Base-by-base conservation (phyloP, 2,888 invertebrate species). In the Nasonovia ribisnigri region DNA sequence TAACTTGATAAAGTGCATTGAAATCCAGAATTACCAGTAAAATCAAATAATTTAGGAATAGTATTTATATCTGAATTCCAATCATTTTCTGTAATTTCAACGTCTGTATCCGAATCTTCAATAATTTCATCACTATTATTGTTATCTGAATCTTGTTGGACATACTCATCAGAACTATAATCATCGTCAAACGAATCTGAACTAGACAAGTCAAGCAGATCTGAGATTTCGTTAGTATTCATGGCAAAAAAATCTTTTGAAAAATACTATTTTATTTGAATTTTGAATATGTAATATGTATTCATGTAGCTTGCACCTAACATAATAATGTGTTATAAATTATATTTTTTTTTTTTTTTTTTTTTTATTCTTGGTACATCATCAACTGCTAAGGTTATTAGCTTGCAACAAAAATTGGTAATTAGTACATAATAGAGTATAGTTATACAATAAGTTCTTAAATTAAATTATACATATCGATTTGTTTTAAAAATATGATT, bases 141-240 rank as follows among this genome's bases (percentile, higher is more conserved):
- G 43, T 24, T 42, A 84, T 84, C 42, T 42, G 84, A 84, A 42
- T 84, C 42, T 43, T 84, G 84, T 84, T 20, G 43, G 20, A 84
- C 42, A 84, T 84, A 84, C 6, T 84, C 42, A 84, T 84, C 84
- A 42, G 84, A 84, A 84, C 84, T 84, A 84, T 84, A 84, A 43
- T 43, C 84, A 43, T 84, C 84, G 43, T 84, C 84, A 84, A 84
- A 43, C 84, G 84, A 84, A 42, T 84, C 84, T 42, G 42, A 84
- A 84, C 84, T 84, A 54, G 54, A 54, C 54, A 54, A 54, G 54
- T 54, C 54, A 54, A 54, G 54, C 54, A 84, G 77, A 77, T 36
- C 77, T 36, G 77, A 77, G 36, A 77, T 77, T 77, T 77, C 36
- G 36, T 77, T 77, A 77, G 77, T 4, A 77, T 36, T 77, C 77